Conservation (phyloP, 2,113 vertebrate species). For the Ceyx cyanopectus region DNA sequence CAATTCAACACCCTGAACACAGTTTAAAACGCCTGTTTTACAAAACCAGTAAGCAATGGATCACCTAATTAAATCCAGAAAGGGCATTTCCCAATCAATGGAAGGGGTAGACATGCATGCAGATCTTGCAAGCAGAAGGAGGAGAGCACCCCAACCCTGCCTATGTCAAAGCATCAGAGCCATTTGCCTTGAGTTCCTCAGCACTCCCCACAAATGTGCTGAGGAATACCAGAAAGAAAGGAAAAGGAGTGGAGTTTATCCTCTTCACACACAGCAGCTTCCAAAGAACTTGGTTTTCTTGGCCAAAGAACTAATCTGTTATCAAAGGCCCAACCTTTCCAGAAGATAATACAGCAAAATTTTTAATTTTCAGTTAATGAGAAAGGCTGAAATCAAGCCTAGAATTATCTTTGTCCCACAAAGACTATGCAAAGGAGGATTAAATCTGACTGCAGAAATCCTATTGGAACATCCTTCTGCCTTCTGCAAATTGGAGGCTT, state of each 20-base stretch:
- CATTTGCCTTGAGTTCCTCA: rapidly evolving
- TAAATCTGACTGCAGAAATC: neutral
- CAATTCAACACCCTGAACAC: conserved; percentile 30
- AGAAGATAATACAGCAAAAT: neutral
- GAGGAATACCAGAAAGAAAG: neutral
- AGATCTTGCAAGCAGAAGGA: neutral
- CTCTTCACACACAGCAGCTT: neutral
- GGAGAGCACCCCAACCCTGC: neutral
- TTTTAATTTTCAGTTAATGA: neutral
- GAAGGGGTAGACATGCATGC: rapidly evolving
- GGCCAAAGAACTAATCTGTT: neutral
- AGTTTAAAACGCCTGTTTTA: conserved; percentile 32
- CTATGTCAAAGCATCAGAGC: neutral
- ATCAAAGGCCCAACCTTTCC: neutral
- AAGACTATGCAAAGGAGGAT: neutral
- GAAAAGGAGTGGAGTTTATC: neutral
- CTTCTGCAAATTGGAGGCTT: neutral
- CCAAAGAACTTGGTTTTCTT: neutral
- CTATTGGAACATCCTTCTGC: rapidly evolving
- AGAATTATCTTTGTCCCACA: neutral
- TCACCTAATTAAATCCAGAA: conserved; percentile 28
- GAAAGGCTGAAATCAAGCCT: neutral
- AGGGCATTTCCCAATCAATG: neutral
- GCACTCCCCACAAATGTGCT: neutral
- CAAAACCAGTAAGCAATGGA: neutral